Conservation (phyloP, 2,113 vertebrate species). For the Kryptolebias marmoratus region DNA sequence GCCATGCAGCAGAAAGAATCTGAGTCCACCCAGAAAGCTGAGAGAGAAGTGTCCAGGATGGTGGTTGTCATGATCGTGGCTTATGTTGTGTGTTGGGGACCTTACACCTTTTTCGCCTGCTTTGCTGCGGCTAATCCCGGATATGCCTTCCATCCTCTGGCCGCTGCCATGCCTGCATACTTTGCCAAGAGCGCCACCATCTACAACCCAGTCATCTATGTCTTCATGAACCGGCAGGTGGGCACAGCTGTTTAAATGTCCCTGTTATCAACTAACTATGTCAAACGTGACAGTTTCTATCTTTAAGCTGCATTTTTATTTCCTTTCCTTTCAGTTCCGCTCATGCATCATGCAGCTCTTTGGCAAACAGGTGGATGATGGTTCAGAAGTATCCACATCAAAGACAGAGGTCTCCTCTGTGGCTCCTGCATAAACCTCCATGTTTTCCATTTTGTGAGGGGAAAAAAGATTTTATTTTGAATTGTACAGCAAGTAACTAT, state of each 20-base stretch:
- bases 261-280: neutral
- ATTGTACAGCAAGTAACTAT: constrained; percentile 57
- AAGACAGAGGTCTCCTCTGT: constrained; percentile 89
- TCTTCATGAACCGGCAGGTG: constrained; percentile 94
- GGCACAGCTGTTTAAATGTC: constrained; percentile 3
- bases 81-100: constrained; percentile 87
- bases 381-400: constrained; percentile 86
- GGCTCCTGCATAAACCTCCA: constrained; percentile 81
- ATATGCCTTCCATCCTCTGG: constrained; percentile 88
- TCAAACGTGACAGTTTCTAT: neutral
- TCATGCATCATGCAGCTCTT: constrained; percentile 89
- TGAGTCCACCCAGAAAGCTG: constrained; percentile 91
- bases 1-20: constrained; percentile 91
- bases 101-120: constrained; percentile 86
- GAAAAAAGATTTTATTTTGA: constrained; percentile 19
- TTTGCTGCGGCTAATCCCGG: constrained; percentile 87
- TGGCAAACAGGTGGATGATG: constrained; percentile 87
- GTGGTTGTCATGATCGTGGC: constrained; percentile 87
- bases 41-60: constrained; percentile 90
- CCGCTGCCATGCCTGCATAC: constrained; percentile 86
- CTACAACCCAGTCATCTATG: constrained; percentile 91
- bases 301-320: neutral
- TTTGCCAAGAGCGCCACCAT: constrained; percentile 93
- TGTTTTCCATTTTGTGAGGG: constrained; percentile 6
- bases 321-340: constrained; percentile 81